Conservation (phyloP, 1,140 invertebrate species). For the Zaprionus gabonicus region DNA sequence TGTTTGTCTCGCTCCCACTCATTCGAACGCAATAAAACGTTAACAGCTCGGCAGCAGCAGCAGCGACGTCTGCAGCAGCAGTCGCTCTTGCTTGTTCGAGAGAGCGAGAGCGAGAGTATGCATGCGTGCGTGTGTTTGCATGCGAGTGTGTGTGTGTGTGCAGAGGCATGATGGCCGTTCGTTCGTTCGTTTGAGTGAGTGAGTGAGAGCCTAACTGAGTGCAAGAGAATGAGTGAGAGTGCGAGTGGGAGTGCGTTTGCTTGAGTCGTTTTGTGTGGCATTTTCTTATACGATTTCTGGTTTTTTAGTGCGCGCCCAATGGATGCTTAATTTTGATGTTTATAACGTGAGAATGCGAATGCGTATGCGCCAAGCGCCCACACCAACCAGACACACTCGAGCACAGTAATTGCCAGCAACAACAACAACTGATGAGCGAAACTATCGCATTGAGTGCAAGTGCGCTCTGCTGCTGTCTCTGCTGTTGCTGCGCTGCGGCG, state of each 20-base stretch:
- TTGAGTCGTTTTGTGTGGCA: conserved; percentile 39
- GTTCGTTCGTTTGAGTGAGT: conserved; percentile 12
- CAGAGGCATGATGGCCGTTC: conserved; percentile 71
- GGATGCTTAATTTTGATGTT: conserved; percentile 74
- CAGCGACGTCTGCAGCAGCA: conserved; percentile 25
- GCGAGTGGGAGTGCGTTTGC: conserved; percentile 46
- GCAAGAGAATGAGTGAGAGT: conserved; percentile 34
- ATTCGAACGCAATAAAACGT: conserved; percentile 41
- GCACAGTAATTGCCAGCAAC: conserved; percentile 33
- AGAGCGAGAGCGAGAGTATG: background rate
- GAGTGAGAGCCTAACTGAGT: conserved; percentile 31
- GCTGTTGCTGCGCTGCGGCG: background rate
- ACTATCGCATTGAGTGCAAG: conserved; percentile 66
- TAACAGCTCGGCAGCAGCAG: conserved; percentile 44
- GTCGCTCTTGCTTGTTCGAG: conserved; percentile 22
- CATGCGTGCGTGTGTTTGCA: conserved; percentile 15
- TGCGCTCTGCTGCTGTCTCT: background rate
- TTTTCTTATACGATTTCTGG: conserved; percentile 55
- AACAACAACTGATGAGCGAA: conserved; percentile 57
- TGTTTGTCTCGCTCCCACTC: conserved; percentile 60
- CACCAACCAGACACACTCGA: conserved; percentile 34
- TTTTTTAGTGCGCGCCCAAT: conserved; percentile 64
- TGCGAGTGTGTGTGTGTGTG: conserved; percentile 16
- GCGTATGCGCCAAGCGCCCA: conserved; percentile 59
- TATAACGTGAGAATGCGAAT: conserved; percentile 81